Conservation (phyloP, 2,797 vertebrate genomes). For the Sparus aurata region DNA sequence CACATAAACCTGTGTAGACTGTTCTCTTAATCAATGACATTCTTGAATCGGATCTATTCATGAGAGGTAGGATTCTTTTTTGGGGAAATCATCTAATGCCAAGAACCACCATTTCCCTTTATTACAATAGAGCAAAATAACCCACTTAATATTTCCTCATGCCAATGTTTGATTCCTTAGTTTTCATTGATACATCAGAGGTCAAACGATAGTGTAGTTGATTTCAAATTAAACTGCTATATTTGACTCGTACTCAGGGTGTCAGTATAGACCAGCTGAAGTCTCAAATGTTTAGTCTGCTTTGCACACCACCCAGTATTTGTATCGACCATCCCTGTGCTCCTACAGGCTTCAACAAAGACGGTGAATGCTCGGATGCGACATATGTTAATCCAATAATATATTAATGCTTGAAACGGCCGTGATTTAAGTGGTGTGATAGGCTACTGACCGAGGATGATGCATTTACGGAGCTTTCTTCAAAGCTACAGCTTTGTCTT, state of each 20-base stretch:
- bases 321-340: neutral
- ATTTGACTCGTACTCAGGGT: constrained; percentile 47
- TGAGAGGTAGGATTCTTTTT: no score
- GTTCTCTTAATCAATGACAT: no score
- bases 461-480: rapidly evolving
- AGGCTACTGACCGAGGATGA: neutral
- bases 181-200: no score
- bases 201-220: no score
- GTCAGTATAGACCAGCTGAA: constrained; percentile 66
- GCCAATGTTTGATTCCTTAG: no score
- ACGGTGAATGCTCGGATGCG: neutral
- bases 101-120: no score
- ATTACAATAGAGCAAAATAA: no score
- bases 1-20: no score
- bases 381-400: rapidly evolving
- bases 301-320: constrained; percentile 43
- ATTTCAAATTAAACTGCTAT: constrained; percentile 5
- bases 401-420: rapidly evolving
- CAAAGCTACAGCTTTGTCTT: constrained; percentile 30
- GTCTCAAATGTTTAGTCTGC: neutral
- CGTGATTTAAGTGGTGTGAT: neutral
- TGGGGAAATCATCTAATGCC: no score
- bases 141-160: no score
- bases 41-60: no score
- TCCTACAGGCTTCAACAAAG: neutral